phyloP scores from a whole-genome alignment of 2,888 invertebrate species.

The Automeris io region DNA sequence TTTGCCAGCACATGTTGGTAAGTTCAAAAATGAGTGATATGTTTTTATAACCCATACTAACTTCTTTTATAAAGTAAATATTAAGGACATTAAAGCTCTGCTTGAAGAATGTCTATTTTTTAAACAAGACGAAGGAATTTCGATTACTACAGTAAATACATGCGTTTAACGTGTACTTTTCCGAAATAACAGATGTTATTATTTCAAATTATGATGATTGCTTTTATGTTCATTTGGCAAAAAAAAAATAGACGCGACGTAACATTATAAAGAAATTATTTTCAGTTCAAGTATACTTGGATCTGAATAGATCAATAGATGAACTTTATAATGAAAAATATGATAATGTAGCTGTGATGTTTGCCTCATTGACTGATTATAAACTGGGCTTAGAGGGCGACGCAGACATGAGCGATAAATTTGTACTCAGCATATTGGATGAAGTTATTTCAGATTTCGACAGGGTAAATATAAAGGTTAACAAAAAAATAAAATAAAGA shows the following conservation, averaged over 20 bases:
- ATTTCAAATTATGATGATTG: too few species aligned
- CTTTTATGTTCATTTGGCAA: too few species aligned
- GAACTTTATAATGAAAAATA: conserved; percentile 94
- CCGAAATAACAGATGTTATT: too few species aligned
- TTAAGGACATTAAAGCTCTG: too few species aligned
- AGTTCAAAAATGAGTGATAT: conserved; percentile 23
- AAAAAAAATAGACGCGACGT: too few species aligned
- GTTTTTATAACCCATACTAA: background rate
- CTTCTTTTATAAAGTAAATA: too few species aligned
- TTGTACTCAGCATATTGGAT: conserved; percentile 86
- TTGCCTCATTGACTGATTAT: conserved; percentile 93
- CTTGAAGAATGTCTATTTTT: too few species aligned
- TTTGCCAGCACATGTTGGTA: conserved; percentile 94
- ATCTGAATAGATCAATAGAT: conserved; percentile 81
- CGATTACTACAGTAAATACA: too few species aligned
- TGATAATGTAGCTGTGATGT: conserved; percentile 95
- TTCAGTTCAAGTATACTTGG: conserved; percentile 87
- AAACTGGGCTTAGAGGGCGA: conserved; percentile 80
- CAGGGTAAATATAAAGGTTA: conserved; percentile 74
- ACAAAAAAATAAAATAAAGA: too few species aligned
- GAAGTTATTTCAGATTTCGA: conserved; percentile 96
- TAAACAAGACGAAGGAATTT: too few species aligned
- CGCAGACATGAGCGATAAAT: conserved; percentile 80
- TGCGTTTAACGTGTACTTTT: too few species aligned
- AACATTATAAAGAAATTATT: too few species aligned